phyloP scores from a whole-genome alignment of 1,140 invertebrate species.

The Leucophenga varia region DNA sequence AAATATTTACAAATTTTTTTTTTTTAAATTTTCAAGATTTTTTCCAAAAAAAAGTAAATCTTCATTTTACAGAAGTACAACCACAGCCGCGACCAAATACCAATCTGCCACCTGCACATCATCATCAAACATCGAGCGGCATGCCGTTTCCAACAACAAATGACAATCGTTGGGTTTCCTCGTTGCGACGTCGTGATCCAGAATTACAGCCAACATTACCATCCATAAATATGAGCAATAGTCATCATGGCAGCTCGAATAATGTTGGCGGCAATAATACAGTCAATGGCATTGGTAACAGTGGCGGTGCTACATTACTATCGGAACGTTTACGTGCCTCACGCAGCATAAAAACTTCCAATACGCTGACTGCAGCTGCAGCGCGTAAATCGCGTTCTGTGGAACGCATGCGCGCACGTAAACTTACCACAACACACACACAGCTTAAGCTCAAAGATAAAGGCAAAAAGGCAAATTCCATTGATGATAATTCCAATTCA shows the following conservation, averaged over 20 bases:
- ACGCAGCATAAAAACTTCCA: constrained; percentile 34
- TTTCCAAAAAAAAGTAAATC: too few species aligned
- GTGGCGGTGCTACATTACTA: background rate
- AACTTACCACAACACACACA: constrained; percentile 34
- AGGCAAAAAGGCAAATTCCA: constrained; percentile 44
- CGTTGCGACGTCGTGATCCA: constrained; percentile 65
- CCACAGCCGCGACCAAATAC: constrained; percentile 41
- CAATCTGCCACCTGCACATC: constrained; percentile 9
- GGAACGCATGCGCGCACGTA: constrained; percentile 57
- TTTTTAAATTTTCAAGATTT: background rate
- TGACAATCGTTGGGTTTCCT: constrained; percentile 56
- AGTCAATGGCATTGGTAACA: too few species aligned
- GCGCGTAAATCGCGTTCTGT: constrained; percentile 60
- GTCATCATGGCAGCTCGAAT: constrained; percentile 42
- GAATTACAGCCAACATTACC: constrained; percentile 67
- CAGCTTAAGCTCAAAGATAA: constrained; percentile 40
- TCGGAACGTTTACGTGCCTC: constrained; percentile 31
- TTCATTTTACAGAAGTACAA: constrained; percentile 41
- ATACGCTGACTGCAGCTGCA: constrained; percentile 30
- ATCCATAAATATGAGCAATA: constrained; percentile 57
- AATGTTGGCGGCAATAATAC: constrained; percentile 32
- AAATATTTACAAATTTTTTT: background rate
- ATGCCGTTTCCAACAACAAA: constrained; percentile 41
- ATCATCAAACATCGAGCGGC: constrained; percentile 4
- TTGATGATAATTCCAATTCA: constrained; percentile 53